phyloP scores from a whole-genome alignment of 1,140 invertebrate species.

The Aphidius gifuensis region DNA sequence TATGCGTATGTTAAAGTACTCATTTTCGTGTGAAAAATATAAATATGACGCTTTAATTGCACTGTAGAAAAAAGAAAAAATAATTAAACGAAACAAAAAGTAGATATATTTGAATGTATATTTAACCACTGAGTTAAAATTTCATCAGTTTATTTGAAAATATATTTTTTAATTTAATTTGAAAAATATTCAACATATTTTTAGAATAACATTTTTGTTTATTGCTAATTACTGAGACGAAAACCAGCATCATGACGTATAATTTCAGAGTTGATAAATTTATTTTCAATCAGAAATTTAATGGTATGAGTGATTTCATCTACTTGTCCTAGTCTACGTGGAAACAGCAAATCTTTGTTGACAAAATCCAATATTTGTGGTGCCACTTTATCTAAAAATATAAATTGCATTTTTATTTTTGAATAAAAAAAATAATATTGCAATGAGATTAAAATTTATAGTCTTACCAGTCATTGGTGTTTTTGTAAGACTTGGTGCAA shows the following conservation, averaged over 20 bases:
- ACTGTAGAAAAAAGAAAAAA: no score
- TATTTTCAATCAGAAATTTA: constrained; percentile 85
- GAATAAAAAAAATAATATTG: neutral
- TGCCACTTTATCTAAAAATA: neutral
- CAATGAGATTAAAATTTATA: neutral
- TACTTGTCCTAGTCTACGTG: constrained; percentile 80
- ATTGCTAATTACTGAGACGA: neutral
- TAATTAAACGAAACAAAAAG: no score
- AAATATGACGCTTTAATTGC: no score
- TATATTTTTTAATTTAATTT: no score
- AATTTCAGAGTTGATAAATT: constrained; percentile 54
- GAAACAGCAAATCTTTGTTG: constrained; percentile 42
- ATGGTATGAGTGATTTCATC: constrained; percentile 87
- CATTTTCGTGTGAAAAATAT: no score
- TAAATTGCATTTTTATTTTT: neutral
- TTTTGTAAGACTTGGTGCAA: constrained; percentile 3
- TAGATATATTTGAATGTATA: neutral
- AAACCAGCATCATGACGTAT: constrained; percentile 30
- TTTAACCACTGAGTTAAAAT: no score
- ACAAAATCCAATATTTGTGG: neutral
- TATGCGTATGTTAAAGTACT: no score
- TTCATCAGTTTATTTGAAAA: no score
- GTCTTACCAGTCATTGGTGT: neutral
- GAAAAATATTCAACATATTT: no score
- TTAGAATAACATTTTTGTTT: no score